These are phyloP conservation scores for Lonchura striata DNA, from an alignment of 2,113 vertebrate species.

Conservation along the genomic window DNA sequence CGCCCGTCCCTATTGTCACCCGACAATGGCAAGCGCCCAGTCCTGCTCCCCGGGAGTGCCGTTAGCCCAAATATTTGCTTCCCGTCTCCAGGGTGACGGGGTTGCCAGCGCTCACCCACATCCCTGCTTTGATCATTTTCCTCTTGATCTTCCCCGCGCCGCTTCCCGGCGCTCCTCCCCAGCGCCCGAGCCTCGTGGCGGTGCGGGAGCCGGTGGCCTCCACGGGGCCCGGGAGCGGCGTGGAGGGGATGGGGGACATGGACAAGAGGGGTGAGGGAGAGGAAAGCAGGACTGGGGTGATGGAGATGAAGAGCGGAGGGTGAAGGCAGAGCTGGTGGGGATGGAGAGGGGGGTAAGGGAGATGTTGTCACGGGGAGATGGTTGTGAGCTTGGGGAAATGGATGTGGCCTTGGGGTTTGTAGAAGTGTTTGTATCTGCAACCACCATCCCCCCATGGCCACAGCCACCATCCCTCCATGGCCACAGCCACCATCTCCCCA, in stretches of 20 bases:
- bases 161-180: background rate
- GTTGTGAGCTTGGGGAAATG: background rate
- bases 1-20: background rate
- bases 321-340: background rate
- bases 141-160: conserved; percentile 26
- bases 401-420: background rate
- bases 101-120: conserved; percentile 53
- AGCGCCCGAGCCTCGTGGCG: background rate
- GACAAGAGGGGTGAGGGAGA: accelerated
- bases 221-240: accelerated
- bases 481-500: too few relatives aligned
- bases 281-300: background rate
- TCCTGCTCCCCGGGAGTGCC: background rate
- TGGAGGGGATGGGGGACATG: background rate
- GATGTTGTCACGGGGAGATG: background rate
- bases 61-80: conserved; percentile 62
- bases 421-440: background rate
- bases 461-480: too few relatives aligned
- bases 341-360: background rate
- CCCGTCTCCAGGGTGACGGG: conserved; percentile 52
- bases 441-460: too few relatives aligned
- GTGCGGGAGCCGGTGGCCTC: background rate
- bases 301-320: background rate
- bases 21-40: background rate
- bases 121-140: conserved; percentile 43